Evolutionary conservation across 2,888 invertebrate genomes (phyloP).

Genomic region (Cistogaster globosa): DNA sequence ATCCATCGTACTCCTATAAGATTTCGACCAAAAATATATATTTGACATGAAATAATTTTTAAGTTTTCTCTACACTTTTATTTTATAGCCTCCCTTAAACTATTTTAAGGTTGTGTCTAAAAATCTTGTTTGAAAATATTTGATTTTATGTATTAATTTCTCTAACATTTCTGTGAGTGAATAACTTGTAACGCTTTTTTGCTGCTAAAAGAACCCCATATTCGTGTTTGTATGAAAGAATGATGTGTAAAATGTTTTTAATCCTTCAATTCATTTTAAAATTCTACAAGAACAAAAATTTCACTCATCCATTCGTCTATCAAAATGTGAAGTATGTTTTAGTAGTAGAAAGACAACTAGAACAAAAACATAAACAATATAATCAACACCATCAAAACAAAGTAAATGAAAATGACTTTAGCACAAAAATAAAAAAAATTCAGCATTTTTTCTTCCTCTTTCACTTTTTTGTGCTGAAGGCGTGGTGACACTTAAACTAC

Average conservation of each 20-base stretch:
- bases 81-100: no score
- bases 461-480: conserved; percentile 51
- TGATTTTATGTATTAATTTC: neutral
- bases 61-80: no score
- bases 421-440: conserved; percentile 38
- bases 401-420: conserved; percentile 61
- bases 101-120: no score
- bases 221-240: neutral
- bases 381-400: conserved; percentile 39
- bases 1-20: no score
- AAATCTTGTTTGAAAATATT: no score
- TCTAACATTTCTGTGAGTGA: neutral
- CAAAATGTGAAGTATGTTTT: conserved; percentile 55
- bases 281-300: conserved; percentile 34
- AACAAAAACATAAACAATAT: conserved; percentile 32
- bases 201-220: neutral
- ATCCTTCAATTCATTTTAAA: conserved; percentile 41
- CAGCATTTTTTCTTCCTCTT: conserved; percentile 19
- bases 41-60: no score
- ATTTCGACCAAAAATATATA: no score
- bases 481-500: conserved; percentile 71
- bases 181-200: neutral
- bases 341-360: conserved; percentile 22
- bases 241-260: conserved; percentile 1
- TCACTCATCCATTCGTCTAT: conserved; percentile 46